These are phyloP conservation scores for Telenomus remus DNA, from an alignment of 1,140 invertebrate genomes.

Conservation along the genomic window DNA sequence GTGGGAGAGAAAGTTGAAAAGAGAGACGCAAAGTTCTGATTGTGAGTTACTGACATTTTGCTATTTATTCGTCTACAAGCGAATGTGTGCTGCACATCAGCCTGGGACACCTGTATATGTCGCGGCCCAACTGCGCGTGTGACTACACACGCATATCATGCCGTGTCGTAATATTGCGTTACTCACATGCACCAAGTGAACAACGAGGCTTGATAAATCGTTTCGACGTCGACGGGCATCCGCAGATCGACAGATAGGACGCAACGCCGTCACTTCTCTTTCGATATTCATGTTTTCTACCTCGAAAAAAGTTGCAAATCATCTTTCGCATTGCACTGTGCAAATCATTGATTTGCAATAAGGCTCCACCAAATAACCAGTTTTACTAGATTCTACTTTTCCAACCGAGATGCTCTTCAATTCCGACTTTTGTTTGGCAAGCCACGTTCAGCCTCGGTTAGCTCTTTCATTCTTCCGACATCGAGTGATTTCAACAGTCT, in stretches of 20 bases:
- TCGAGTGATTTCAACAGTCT: too few relatives aligned
- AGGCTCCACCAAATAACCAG: slow-evolving; percentile 7
- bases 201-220: slow-evolving; percentile 67
- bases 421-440: background rate
- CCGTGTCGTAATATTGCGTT: slow-evolving; percentile 66
- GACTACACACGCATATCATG: slow-evolving; percentile 48
- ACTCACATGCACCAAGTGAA: slow-evolving; percentile 59
- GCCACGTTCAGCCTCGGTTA: too few relatives aligned
- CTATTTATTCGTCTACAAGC: slow-evolving; percentile 70
- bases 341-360: slow-evolving; percentile 41
- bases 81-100: slow-evolving; percentile 64
- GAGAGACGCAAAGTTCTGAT: slow-evolving; percentile 64
- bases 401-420: background rate
- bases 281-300: slow-evolving; percentile 48
- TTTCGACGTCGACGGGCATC: slow-evolving; percentile 64
- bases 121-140: slow-evolving; percentile 55
- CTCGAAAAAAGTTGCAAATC: slow-evolving; percentile 53
- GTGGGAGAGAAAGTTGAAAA: slow-evolving; percentile 18
- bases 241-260: slow-evolving; percentile 70
- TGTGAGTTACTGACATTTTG: slow-evolving; percentile 73
- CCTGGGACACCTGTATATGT: slow-evolving; percentile 63
- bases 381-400: background rate
- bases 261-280: slow-evolving; percentile 55
- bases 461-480: too few relatives aligned
- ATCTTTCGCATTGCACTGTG: slow-evolving; percentile 44